Evolutionary conservation across 2,888 invertebrate species (phyloP), one percentile per base, ranked within the genome.

Genomic region (Lithophane leautieri): DNA sequence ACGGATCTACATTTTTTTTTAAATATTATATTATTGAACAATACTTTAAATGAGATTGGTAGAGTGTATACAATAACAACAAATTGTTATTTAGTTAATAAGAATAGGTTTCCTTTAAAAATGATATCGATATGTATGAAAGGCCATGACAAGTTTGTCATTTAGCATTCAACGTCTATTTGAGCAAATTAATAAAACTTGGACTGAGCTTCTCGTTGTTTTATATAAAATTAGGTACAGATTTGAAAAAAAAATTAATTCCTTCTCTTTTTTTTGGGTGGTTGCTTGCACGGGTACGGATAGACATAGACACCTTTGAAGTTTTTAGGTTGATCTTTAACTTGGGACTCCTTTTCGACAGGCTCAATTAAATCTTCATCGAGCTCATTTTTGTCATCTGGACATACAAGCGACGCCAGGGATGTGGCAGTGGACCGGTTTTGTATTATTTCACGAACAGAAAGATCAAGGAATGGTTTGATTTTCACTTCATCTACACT

Each of bases 351-450:
- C 80, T 95, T 95, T 11, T 91, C 91, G 8, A 93, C 82, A 68
- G 83, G 89, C 60, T 84, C 68, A 72, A 95, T 93, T 56, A 93
- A 83, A 50, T 93, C 91, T 70, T 89, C 89, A 81, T 91, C 93
- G 7, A 94, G 92, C 82, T 95, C 94, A 6, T 93, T 81, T 25
- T 92, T 82, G 61, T 94, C 94, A n/a, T 92, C 91, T 47, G 95
- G 92, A n/a, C 94, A 94, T 34, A 94, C 95, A 79, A 96, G 93
- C 11, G 97, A 97, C 81, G 97, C 96, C 56, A 97, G 91, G 2
- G 97, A 97, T 11, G 97, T 97, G 68, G 97, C 97, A 1, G 97
- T 97, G 70, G 96, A 96, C 70, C 81, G 91, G 56, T 89, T 90
- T 40, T 91, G 89, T 28, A 93, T 84, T 58, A 83, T 90, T 68